Percentiles rank a stretch among this genome's conserved stretches.
Evolutionary conservation across 2,113 vertebrate genomes (phyloP).

Genomic region (Regulus satrapa): DNA sequence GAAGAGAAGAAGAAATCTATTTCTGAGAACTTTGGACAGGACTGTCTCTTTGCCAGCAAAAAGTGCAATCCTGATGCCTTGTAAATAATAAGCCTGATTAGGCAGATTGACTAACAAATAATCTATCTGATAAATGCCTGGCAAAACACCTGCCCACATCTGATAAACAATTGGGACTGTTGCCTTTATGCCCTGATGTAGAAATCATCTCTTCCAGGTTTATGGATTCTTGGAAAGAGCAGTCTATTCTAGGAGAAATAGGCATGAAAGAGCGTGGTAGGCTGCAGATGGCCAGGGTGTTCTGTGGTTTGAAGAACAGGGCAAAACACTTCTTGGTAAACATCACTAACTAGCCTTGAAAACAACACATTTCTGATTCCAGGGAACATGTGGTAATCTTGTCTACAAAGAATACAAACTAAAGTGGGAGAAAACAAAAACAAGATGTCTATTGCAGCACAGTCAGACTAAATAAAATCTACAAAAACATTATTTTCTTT

Average conservation of each 20-base stretch:
- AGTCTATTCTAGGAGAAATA: neutral
- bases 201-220: neutral
- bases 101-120: neutral
- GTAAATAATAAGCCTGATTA: neutral
- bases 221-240: neutral
- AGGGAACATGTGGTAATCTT: neutral
- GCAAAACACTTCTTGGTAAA: neutral
- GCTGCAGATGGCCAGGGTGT: neutral
- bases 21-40: neutral
- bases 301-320: neutral
- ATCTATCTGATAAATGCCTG: neutral
- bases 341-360: neutral
- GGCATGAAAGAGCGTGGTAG: neutral
- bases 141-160: neutral
- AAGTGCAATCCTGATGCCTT: neutral
- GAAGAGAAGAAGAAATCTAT: neutral
- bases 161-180: neutral
- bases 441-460: neutral
- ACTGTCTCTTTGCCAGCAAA: neutral
- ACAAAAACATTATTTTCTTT: neutral
- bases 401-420: neutral
- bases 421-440: neutral
- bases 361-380: neutral
- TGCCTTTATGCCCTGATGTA: neutral
- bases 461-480: neutral